Evolutionary conservation across 30 jellyfish, hydroid and myxozoan species (phyloP).

Genomic region (Haliclystus octoradiatus): DNA sequence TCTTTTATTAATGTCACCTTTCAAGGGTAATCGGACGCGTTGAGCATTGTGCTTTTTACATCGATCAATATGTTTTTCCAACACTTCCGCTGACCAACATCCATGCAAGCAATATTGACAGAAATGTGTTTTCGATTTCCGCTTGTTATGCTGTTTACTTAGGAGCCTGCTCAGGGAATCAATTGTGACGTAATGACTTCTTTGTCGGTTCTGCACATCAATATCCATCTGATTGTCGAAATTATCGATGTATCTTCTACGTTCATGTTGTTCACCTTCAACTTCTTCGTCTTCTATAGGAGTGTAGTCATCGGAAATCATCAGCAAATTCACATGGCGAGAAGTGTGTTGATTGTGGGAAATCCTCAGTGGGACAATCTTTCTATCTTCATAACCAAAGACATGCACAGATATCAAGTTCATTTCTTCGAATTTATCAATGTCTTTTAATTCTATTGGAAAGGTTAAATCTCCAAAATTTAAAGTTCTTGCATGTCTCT

Average conservation of each 20-base stretch:
- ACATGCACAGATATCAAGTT: conserved; percentile 20
- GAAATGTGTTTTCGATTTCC: conserved; percentile 16
- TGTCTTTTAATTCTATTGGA: conserved; percentile 19
- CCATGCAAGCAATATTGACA: conserved; percentile 43
- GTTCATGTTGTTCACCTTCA: no score
- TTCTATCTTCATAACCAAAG: conserved; percentile 19
- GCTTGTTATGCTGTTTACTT: conserved; percentile 12
- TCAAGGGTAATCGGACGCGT: not conserved
- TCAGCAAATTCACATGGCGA: no score
- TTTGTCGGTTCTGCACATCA: no score
- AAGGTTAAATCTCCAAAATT: conserved; percentile 29
- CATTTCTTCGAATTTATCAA: conserved; percentile 14
- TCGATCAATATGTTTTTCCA: conserved; percentile 9
- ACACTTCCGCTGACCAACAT: conserved; percentile 1
- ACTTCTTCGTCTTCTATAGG: no score
- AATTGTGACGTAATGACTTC: conserved; percentile 16
- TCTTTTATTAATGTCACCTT: no score
- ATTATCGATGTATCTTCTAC: no score
- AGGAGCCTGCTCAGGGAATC: conserved; percentile 11
- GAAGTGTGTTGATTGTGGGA: no score
- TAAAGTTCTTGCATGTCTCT: conserved; percentile 8
- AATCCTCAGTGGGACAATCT: no score
- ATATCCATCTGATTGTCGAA: no score
- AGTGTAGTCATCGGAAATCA: no score
- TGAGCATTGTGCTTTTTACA: conserved; percentile 14